Conservation (phyloP, 2,797 vertebrate genomes). For the Characodon lateralis region DNA sequence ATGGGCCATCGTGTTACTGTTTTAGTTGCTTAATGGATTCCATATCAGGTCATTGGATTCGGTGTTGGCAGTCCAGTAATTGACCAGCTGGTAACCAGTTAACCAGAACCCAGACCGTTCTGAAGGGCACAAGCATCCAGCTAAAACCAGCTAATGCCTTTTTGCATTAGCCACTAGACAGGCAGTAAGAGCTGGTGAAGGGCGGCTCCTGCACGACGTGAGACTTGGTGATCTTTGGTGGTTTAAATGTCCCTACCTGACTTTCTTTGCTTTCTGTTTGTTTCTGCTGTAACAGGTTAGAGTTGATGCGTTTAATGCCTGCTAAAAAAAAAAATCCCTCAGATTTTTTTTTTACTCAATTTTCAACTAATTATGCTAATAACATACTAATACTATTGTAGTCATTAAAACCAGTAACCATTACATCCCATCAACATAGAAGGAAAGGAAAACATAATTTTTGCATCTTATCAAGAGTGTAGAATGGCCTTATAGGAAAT, state of each 20-base stretch:
- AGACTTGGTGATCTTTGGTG: background rate
- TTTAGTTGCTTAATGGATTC: too few species aligned
- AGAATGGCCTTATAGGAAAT: background rate
- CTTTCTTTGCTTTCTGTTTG: background rate
- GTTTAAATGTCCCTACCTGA: background rate
- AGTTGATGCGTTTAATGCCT: background rate
- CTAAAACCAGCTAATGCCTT: too few species aligned
- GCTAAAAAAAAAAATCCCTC: background rate
- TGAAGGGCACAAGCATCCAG: background rate
- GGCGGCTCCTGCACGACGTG: too few species aligned
- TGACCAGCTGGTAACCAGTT: background rate
- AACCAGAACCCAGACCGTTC: background rate
- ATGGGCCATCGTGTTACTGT: too few species aligned
- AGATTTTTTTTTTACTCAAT: background rate
- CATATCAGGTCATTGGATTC: too few species aligned
- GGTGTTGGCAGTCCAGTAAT: background rate
- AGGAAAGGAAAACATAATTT: too few species aligned
- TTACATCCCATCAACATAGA: background rate
- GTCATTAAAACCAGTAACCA: background rate
- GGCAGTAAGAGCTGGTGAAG: too few species aligned
- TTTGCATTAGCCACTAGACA: too few species aligned
- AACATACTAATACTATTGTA: background rate
- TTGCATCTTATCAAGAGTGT: background rate
- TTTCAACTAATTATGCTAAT: background rate
- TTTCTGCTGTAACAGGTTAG: background rate